Conservation (phyloP, 2,888 invertebrate genomes). For the Dorcus hopei region DNA sequence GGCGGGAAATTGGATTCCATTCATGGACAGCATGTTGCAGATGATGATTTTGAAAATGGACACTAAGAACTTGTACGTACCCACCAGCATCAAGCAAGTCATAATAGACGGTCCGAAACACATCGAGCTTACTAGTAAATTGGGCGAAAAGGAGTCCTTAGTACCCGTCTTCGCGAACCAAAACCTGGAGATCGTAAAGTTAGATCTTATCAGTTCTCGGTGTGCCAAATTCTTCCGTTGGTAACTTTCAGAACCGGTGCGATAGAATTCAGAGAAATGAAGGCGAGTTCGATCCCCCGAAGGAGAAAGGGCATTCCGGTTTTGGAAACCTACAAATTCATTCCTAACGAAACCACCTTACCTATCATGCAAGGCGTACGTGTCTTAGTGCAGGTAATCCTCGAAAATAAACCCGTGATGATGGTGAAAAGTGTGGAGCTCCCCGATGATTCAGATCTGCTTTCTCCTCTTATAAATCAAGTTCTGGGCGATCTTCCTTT, state of each 20-base stretch:
- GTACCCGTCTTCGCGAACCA: constrained; percentile 46
- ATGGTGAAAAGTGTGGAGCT: constrained; percentile 61
- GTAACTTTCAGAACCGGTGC: constrained; percentile 61
- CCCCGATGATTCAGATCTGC: constrained; percentile 36
- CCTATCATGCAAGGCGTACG: constrained; percentile 49
- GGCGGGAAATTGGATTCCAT: constrained; percentile 83
- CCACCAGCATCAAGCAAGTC: constrained; percentile 47
- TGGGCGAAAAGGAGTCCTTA: constrained; percentile 32
- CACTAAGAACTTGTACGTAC: constrained; percentile 67
- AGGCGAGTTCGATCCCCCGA: constrained; percentile 71
- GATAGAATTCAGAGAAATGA: constrained; percentile 72
- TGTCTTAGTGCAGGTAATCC: constrained; percentile 63
- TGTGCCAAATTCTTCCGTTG: too few species aligned
- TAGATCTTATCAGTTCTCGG: constrained; percentile 5
- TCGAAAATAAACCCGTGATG: constrained; percentile 66
- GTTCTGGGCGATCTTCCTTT: constrained; percentile 66
- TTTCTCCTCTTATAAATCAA: constrained; percentile 55
- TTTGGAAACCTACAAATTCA: constrained; percentile 71
- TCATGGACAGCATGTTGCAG: constrained; percentile 86
- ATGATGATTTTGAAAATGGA: constrained; percentile 68
- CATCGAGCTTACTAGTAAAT: constrained; percentile 18
- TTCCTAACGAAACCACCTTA: constrained; percentile 55
- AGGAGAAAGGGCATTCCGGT: constrained; percentile 70
- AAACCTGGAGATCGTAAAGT: constrained; percentile 31
- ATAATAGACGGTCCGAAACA: constrained; percentile 23